Percentiles rank a stretch among this genome's conserved stretches.
Evolutionary conservation across 53 echinoderm and acorn worm genomes (phyloP).

Genomic region (Actinopyga echinites): DNA sequence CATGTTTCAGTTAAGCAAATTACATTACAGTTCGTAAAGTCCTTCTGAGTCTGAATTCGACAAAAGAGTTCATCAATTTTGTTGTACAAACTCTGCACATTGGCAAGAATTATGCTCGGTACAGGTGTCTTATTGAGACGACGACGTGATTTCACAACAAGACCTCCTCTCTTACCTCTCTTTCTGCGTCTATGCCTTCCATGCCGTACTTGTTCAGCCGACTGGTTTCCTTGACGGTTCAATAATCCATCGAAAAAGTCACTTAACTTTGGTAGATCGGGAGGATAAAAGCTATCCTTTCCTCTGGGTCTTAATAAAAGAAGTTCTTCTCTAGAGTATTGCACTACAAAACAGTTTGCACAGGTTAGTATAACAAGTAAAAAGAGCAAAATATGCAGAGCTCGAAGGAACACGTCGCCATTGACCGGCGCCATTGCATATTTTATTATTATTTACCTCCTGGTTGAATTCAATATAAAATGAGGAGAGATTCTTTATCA

Average conservation of each 20-base stretch:
- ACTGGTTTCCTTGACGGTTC: no score
- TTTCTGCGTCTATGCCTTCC: neutral
- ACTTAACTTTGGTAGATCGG: neutral
- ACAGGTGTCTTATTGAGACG: neutral
- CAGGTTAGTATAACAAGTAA: neutral
- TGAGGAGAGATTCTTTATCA: no score
- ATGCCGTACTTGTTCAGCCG: no score
- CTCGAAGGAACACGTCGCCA: conserved; percentile 27
- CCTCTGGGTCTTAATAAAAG: neutral
- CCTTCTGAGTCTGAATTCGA: conserved; percentile 27
- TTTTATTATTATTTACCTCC: no score
- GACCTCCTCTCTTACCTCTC: conserved; percentile 32
- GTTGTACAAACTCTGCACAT: conserved; percentile 15
- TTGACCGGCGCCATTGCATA: conserved; percentile 16
- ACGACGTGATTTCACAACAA: conserved; percentile 21
- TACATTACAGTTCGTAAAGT: conserved; percentile 22
- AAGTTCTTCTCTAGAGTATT: neutral
- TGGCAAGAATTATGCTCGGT: conserved; percentile 40
- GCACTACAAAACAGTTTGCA: neutral
- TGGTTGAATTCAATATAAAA: no score
- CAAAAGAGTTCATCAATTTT: conserved; percentile 47
- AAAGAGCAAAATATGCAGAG: neutral
- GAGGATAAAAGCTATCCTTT: neutral
- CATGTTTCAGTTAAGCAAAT: conserved; percentile 47
- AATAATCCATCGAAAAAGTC: neutral